Evolutionary conservation across 1,140 invertebrate genomes (phyloP).

Genomic region (Galleria mellonella): DNA sequence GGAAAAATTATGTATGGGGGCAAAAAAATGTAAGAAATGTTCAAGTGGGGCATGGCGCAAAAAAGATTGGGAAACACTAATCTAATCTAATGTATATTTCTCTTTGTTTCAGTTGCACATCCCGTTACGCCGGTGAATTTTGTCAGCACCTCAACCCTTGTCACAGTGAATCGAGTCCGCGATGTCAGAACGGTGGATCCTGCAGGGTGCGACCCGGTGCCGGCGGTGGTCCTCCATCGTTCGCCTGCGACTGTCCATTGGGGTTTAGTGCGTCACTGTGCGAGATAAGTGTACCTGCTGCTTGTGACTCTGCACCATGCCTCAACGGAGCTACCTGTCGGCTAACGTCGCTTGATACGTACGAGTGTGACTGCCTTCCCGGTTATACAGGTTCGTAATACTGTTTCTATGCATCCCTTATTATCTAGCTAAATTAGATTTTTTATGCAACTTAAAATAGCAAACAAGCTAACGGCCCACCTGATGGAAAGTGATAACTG

Average conservation of each 20-base stretch:
- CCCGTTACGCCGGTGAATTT: slow-evolving; percentile 93
- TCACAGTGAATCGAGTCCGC: slow-evolving; percentile 83
- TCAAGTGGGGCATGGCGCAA: too few species aligned
- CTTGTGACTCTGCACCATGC: slow-evolving; percentile 92
- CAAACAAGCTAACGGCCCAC: too few species aligned
- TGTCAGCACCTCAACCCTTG: slow-evolving; percentile 96
- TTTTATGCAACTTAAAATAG: too few species aligned
- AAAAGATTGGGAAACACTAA: too few species aligned
- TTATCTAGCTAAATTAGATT: too few species aligned
- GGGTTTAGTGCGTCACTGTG: slow-evolving; percentile 95
- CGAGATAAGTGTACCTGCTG: slow-evolving; percentile 91
- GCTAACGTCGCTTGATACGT: slow-evolving; percentile 84
- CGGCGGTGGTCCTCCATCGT: slow-evolving; percentile 81
- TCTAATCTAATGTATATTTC: slow-evolving; percentile 13
- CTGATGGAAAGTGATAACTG: too few species aligned
- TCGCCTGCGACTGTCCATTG: slow-evolving; percentile 90
- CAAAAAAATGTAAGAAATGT: too few species aligned
- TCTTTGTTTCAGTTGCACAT: slow-evolving; percentile 89
- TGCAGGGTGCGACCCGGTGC: slow-evolving; percentile 85
- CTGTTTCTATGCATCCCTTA: not conserved
- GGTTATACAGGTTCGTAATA: slow-evolving; percentile 88
- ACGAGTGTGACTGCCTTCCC: slow-evolving; percentile 87
- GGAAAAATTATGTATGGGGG: too few species aligned
- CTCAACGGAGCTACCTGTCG: slow-evolving; percentile 89
- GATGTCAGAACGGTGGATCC: slow-evolving; percentile 94